Conservation (phyloP, 2,113 vertebrate genomes). For the Cyanoramphus novaezelandiae region DNA sequence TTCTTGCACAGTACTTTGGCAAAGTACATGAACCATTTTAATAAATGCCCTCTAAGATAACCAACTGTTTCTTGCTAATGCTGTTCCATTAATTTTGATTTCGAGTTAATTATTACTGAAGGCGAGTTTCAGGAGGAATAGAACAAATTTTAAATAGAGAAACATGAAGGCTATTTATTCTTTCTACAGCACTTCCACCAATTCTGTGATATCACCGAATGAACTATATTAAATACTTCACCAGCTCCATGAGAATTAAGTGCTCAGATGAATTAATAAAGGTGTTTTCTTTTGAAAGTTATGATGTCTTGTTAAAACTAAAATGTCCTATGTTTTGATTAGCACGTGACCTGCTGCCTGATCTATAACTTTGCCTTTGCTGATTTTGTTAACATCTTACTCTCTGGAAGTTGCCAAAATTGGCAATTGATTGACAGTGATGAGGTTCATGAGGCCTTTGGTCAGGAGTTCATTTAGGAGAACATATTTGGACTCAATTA, state of each 20-base stretch:
- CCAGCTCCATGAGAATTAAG: background rate
- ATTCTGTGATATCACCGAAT: background rate
- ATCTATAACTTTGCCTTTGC: background rate
- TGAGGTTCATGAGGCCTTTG: background rate
- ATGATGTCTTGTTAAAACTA: background rate
- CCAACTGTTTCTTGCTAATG: background rate
- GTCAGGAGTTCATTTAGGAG: background rate
- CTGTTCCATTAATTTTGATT: background rate
- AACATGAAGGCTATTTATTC: background rate
- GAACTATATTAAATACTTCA: background rate
- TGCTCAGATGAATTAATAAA: background rate
- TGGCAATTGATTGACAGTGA: background rate
- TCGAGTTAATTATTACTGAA: background rate
- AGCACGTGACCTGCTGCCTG: background rate
- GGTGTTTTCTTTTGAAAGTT: background rate
- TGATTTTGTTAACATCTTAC: background rate
- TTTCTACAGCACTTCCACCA: background rate
- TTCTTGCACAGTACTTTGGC: background rate
- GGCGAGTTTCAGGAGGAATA: background rate
- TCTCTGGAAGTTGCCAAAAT: background rate
- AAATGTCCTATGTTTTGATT: background rate
- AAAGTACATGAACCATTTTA: background rate
- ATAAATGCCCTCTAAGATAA: background rate
- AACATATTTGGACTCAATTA: background rate
- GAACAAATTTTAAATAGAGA: background rate